Conservation (phyloP, 2,888 invertebrate genomes). For the Agapetus fuscipes region DNA sequence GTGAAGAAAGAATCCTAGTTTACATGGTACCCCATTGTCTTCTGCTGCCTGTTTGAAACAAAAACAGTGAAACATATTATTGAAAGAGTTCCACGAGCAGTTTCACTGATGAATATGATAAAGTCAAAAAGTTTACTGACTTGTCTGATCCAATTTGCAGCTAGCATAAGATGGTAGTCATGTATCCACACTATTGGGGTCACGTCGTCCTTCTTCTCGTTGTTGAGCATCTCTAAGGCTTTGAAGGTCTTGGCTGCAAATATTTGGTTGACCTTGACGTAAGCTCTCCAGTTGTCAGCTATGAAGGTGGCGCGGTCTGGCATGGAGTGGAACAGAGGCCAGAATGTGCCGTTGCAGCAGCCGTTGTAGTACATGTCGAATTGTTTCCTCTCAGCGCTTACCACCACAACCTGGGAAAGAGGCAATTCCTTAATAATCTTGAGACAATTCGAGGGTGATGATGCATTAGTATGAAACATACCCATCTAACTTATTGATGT, state of each 20-base stretch:
- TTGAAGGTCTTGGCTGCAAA: slow-evolving; percentile 73
- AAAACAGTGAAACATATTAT: no score
- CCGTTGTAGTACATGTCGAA: slow-evolving; percentile 89
- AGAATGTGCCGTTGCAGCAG: slow-evolving; percentile 85
- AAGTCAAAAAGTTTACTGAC: no score
- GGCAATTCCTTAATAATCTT: no score
- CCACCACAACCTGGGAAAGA: slow-evolving; percentile 68
- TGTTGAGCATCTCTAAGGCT: slow-evolving; percentile 49
- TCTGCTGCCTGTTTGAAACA: slow-evolving; percentile 64
- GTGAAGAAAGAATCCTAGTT: slow-evolving; percentile 87
- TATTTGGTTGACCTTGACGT: slow-evolving; percentile 68
- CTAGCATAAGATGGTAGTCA: slow-evolving; percentile 89
- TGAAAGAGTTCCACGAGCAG: no score
- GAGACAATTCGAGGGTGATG: not conserved
- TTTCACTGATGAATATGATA: no score
- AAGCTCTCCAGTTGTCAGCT: slow-evolving; percentile 74
- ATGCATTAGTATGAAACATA: no score
- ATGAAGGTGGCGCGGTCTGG: slow-evolving; percentile 78
- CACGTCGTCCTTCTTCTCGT: slow-evolving; percentile 35
- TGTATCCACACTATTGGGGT: slow-evolving; percentile 87
- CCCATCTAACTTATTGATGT: no score
- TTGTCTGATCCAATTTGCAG: slow-evolving; percentile 85
- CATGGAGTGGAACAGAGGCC: slow-evolving; percentile 91
- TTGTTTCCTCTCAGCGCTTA: slow-evolving; percentile 61
- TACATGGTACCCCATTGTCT: slow-evolving; percentile 64